Evolutionary conservation across 2,888 invertebrate genomes (phyloP), one percentile per base, ranked within the genome.

Genomic region (Athalia circularis): DNA sequence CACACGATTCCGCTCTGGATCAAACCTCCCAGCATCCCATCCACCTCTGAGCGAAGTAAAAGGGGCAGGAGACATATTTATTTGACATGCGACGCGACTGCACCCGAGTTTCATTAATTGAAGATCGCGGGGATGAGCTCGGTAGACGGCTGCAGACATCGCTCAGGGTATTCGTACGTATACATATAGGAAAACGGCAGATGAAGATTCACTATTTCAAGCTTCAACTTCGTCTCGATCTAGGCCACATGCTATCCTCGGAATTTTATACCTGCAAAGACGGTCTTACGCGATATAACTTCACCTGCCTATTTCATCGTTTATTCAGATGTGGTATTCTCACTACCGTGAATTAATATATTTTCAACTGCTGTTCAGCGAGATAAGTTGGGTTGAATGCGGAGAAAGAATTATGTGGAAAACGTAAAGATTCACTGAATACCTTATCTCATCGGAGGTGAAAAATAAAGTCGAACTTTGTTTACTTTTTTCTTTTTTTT

Each of bases 101-200:
- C 89, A 89, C 85, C 89, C 89, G 89, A 90, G 90, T 90, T 90
- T 90, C 90, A 90, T 90, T 90, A 90, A 90, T 90, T 90, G 89
- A 89, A 90, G 90, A 90, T 90, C 90, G 89, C 89, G 88, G 86
- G 87, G 89, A 89, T 88, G 90, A 89, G 87, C 88, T 85, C 85
- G 86, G 83, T 86, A 88, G 89, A 89, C 89, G 87, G 72, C 29
- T 29, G 29, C 86, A 85, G 82, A 85, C 83, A 85, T 81, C 85
- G 86, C 85, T 87, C 87, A 85, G 87, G 83, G 15, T 76, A 81
- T 81, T 79, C 79, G 81, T 80, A 84, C 79, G 48, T 47, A 45
- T 83, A 82, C 81, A 82, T 83, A 29, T 29, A 29, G 85, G 84
- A 83, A 87, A 86, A 86, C 84, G 85, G 87, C 87, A 88, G 89